Evolutionary conservation across 2,113 vertebrate species (phyloP), one percentile per base, ranked within the genome.

Genomic region (Mesocricetus auratus): DNA sequence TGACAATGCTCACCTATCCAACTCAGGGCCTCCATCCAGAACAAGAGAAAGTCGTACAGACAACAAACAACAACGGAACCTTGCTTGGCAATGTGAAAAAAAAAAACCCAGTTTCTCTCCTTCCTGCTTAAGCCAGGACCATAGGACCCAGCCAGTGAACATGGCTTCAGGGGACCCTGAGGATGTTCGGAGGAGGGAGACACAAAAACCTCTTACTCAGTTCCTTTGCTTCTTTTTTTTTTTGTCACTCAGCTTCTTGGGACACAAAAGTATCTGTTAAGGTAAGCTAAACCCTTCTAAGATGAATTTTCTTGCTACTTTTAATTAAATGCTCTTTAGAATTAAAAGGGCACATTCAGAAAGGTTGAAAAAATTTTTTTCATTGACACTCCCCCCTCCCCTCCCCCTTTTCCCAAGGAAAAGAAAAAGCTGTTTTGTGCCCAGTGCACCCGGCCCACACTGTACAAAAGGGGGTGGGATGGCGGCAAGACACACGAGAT

Each of bases 381-480:
- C 99, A 99, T 98, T 99, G 99, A 99, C 98, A 99, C 95, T 86
- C 96, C 97, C 45, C 97, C 97, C 88, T 94, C 98, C 29, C 98
- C 98, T 98, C 98, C 98, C 98, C 98, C 99, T 99, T 99, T 99
- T 99, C 99, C 99, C 99, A 99, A 99, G 99, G 98, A 98, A 99
- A 98, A 99, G 98, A 98, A 98, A 99, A 98, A 98, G 98, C 98
- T 98, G 98, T 98, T 98, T 99, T 99, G 99, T 99, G 99, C 98
- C 98, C 98, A 91, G 98, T 97, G 98, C 99, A 98, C 98, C 98
- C 97, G 97, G 99, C 98, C 98, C 98, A 97, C 99, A 99, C 99
- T 99, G 99, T 99, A 99, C 99, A 99, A 99, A 99, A 99, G 99
- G 99, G 99, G 99, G 99, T 99, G 99, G 99, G 99, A 99, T 99